Conservation (phyloP, 2,797 vertebrate genomes). For the Anomalospiza imberbis region DNA sequence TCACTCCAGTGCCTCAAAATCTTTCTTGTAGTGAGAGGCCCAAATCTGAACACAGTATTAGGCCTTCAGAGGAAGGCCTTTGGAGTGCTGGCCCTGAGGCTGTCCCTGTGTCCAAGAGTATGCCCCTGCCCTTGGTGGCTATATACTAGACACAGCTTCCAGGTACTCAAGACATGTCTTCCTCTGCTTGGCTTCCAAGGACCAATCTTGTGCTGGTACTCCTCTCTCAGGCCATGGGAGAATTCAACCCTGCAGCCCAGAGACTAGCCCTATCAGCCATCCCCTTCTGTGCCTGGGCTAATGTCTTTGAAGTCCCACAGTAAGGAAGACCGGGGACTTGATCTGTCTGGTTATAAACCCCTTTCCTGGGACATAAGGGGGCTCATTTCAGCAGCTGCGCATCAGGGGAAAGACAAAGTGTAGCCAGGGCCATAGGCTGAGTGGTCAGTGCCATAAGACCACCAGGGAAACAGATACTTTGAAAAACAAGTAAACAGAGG, state of each 20-base stretch:
- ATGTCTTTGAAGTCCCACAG: background rate
- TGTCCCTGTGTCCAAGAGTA: background rate
- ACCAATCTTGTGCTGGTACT: background rate
- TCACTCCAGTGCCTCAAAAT: background rate
- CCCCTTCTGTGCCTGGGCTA: background rate
- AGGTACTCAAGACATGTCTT: accelerated
- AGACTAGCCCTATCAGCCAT: background rate
- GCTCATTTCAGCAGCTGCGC: background rate
- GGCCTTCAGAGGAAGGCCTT: background rate
- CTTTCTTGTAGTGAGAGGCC: background rate
- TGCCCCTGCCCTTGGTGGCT: background rate
- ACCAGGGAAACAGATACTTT: background rate
- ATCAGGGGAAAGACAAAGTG: background rate
- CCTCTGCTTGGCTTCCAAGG: background rate
- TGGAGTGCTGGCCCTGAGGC: background rate
- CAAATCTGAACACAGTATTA: background rate
- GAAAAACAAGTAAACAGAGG: background rate
- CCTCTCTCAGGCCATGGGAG: background rate
- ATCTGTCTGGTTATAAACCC: background rate
- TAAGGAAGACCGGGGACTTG: background rate
- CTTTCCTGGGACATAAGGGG: background rate
- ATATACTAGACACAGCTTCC: background rate
- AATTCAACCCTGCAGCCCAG: background rate
- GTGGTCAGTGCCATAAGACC: background rate
- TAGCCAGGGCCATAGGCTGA: background rate